These are phyloP conservation scores for Schlechtendalia chinensis DNA, from an alignment of 1,140 invertebrate species.

Conservation along the genomic window DNA sequence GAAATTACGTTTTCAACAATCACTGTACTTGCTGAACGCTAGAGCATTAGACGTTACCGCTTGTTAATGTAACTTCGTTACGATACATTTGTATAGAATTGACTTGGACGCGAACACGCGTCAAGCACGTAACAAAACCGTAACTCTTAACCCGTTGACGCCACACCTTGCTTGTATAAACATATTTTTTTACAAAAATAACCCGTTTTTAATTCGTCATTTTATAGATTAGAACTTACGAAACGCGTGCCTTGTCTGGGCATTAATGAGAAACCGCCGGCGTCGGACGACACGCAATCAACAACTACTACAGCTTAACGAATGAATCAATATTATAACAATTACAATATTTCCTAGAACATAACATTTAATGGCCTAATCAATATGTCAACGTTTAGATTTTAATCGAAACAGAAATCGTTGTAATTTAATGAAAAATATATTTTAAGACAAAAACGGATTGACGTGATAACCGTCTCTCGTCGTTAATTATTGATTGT, in stretches of 20 bases:
- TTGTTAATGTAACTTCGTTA: neutral
- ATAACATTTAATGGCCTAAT: neutral
- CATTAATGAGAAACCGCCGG: constrained; percentile 61
- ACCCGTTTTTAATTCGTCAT: neutral
- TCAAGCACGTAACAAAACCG: neutral
- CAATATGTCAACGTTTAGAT: neutral
- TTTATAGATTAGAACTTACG: constrained; percentile 61
- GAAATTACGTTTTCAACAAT: no score
- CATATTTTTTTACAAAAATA: neutral
- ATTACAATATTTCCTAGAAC: neutral
- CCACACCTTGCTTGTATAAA: neutral
- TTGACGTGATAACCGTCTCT: no score
- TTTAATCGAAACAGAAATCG: neutral
- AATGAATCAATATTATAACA: neutral
- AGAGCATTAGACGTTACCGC: no score
- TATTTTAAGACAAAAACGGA: no score
- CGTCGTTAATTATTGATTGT: no score
- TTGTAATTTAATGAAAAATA: no score
- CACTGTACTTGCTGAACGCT: no score
- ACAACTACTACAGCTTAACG: constrained; percentile 54
- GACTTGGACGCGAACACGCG: no score
- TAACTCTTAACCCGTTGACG: neutral
- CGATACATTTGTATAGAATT: no score
- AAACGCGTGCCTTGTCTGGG: constrained; percentile 66
- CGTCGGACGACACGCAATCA: constrained; percentile 57